Base-by-base conservation (phyloP, 2,113 vertebrate species). In the Edolisoma coerulescens region DNA sequence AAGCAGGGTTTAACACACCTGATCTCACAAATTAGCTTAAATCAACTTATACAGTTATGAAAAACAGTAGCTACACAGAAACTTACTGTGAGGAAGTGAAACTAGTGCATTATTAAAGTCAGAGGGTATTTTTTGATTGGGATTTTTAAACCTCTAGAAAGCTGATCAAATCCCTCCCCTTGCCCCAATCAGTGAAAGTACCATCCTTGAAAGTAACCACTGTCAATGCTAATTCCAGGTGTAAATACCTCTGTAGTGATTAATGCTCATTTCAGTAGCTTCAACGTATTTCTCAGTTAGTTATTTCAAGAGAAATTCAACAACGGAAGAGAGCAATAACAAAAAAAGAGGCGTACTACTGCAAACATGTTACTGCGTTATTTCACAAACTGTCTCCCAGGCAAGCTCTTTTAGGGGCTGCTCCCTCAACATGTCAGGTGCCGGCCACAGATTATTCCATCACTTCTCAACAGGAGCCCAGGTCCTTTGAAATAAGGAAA, bases 401-500 rank as follows among this genome's bases (percentile, higher is more conserved):
- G 97, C 76, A 96, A 96, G 96, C 88, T 97, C 95, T 95, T 89
- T 95, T 86, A 97, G 83, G 75, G 93, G 78, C 21, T 93, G 95
- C 93, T 97, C 96, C 90, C 78, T 97, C 95, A 96, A 96, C 70
- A 97, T 96, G 94, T 94, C 95, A 96, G 88, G 96, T 97, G 94
- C 84, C 92, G 93, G 95, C 93, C 88, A 93, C 52, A 97, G 88
- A 93, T 94, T 92, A 97, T 49, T 95, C 93, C 93, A 96, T 90
- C 95, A 97, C 90, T 97, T 92, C 97, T 95, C 90, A 97, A 96
- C 91, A 97, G 96, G 92, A 95, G 83, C 95, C 74, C 97, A 96
- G 92, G 93, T 96, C 97, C 97, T 95, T 97, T 88, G 97, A 97
- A 97, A 97, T 94, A 98, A 97, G 96, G 95, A 96, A 97, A 96